Percentiles rank a stretch among this genome's conserved stretches.
These are phyloP conservation scores for Tortricodes alternella DNA, from an alignment of 2,888 invertebrate species.

Conservation along the genomic window DNA sequence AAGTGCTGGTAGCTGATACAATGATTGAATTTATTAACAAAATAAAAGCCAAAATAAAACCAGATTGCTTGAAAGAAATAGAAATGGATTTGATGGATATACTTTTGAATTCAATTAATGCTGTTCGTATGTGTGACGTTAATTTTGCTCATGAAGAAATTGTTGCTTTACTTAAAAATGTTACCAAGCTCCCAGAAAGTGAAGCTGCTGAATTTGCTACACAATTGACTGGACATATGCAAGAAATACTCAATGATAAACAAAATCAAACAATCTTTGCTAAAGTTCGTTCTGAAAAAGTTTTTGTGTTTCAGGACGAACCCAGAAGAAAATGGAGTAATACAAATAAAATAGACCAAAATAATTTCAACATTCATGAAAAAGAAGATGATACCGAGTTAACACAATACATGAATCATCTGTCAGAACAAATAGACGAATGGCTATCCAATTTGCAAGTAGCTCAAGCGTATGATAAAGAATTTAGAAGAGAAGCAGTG, in stretches of 20 bases:
- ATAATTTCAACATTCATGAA: conserved; percentile 38
- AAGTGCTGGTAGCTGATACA: conserved; percentile 42
- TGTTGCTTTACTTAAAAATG: conserved; percentile 40
- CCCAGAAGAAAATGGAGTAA: conserved; percentile 13
- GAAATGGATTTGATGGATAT: conserved; percentile 50
- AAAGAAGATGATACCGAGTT: conserved; percentile 37
- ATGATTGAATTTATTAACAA: conserved; percentile 42
- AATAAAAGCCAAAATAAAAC: conserved; percentile 36
- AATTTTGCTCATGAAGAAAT: conserved; percentile 45
- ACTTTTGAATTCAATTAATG: conserved; percentile 44
- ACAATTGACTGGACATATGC: conserved; percentile 38
- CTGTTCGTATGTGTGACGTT: conserved; percentile 38
- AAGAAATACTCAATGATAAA: conserved; percentile 34
- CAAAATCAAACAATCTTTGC: conserved; percentile 5
- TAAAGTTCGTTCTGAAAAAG: conserved; percentile 39
- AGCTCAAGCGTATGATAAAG: conserved; percentile 38
- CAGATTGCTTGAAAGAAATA: conserved; percentile 39
- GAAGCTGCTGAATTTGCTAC: conserved; percentile 46
- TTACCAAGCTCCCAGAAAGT: conserved; percentile 40
- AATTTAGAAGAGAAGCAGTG: conserved; percentile 45
- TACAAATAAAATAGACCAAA: conserved; percentile 29
- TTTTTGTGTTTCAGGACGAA: conserved; percentile 45
- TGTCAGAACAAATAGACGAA: conserved; percentile 53
- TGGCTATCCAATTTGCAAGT: conserved; percentile 49
- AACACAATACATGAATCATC: conserved; percentile 42